Conservation (phyloP, 1,140 invertebrate genomes). For the Anoplolepis gracilipes region DNA sequence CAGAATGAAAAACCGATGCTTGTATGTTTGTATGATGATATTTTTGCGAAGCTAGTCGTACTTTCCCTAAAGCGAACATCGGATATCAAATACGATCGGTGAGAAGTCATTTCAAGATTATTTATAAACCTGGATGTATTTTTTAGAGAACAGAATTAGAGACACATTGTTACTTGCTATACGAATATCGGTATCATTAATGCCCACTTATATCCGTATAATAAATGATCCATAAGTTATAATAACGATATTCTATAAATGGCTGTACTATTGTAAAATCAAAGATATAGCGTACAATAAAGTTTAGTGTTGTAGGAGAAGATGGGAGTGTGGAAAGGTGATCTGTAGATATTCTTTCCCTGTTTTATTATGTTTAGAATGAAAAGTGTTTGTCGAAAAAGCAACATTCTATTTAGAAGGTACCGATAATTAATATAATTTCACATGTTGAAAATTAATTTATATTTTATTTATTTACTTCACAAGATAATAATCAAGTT, state of each 20-base stretch:
- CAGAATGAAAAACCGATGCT: background rate
- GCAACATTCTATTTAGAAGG: background rate
- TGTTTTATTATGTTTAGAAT: background rate
- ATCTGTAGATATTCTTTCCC: background rate
- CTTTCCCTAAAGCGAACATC: background rate
- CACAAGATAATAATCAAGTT: too few species aligned
- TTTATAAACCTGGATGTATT: slow-evolving; percentile 80
- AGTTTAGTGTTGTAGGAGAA: slow-evolving; percentile 73
- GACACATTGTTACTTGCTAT: slow-evolving; percentile 81
- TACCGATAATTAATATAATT: background rate
- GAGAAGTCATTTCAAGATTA: slow-evolving; percentile 56
- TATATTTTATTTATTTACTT: slow-evolving; percentile 4
- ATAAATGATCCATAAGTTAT: slow-evolving; percentile 75
- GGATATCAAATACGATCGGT: slow-evolving; percentile 35
- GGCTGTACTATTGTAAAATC: slow-evolving; percentile 84
- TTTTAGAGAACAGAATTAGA: slow-evolving; percentile 79
- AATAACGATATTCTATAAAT: slow-evolving; percentile 83
- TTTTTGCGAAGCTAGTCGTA: background rate
- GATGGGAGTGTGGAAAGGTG: background rate
- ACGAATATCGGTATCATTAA: slow-evolving; percentile 68
- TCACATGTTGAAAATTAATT: background rate
- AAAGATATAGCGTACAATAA: slow-evolving; percentile 82
- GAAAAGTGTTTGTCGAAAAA: background rate
- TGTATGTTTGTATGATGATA: background rate
- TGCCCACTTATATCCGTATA: slow-evolving; percentile 64